Percentiles rank a stretch among this genome's conserved stretches.
Conservation (phyloP, 35 echinoderm and acorn worm species). For the Acanthaster planci region DNA sequence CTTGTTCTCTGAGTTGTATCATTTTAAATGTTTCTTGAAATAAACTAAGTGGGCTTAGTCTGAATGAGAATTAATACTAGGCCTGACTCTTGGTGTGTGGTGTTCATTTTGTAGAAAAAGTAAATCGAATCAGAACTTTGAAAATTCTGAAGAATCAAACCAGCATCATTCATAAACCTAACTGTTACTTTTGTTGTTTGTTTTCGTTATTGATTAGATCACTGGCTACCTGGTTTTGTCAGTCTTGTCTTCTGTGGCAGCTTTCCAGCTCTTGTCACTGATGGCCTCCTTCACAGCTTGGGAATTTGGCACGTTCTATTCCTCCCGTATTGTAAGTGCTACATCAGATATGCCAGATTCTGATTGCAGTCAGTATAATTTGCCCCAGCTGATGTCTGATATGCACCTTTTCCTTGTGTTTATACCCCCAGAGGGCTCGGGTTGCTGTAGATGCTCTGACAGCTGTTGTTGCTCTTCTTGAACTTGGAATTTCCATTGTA, state of each 20-base stretch:
- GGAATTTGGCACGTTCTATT: slow-evolving; percentile 5
- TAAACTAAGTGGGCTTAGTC: no score
- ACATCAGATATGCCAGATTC: background rate
- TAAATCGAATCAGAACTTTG: no score
- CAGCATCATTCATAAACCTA: no score
- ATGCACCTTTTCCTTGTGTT: no score
- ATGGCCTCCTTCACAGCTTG: slow-evolving; percentile 17
- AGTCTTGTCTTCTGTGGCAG: background rate
- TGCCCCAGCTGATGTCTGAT: no score
- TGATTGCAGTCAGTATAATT: no score
- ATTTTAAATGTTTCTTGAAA: no score
- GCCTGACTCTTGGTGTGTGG: no score
- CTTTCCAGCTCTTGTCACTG: background rate
- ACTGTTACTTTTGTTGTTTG: background rate
- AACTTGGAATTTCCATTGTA: background rate
- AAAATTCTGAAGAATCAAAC: no score
- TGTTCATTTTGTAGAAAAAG: no score
- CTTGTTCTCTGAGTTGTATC: no score
- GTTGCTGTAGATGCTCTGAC: slow-evolving; percentile 12
- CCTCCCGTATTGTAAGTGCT: background rate
- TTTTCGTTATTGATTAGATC: background rate
- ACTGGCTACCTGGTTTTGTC: slow-evolving; percentile 5
- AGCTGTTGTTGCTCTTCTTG: background rate
- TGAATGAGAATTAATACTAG: no score
- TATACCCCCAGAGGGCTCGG: background rate